Evolutionary conservation across 2,888 invertebrate genomes (phyloP), one percentile per base, ranked within the genome.

Genomic region (Pseudanteris insignis): DNA sequence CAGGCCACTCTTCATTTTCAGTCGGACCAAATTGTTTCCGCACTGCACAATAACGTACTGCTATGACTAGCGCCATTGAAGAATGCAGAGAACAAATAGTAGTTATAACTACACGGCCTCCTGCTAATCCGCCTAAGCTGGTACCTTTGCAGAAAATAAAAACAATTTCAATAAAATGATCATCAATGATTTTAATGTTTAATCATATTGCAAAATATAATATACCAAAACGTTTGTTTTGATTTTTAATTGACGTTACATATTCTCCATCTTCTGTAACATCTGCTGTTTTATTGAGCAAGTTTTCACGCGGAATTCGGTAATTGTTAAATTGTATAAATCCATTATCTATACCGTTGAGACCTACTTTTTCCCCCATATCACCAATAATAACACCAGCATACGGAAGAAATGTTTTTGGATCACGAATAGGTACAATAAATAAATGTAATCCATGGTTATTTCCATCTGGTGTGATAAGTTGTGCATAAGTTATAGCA

Each of bases 321-420:
- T 92, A 93, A 54, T 93, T 87, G 73, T 91, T 83, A 73, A 92
- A 92, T 82, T 89, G 86, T 0, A 90, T 81, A 73, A 90, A 90
- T 8, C 97, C 97, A 82, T 97, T 97, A 77, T 97, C 97, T 28
- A 96, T 81, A 1, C 94, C 96, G 79, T 96, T 94, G 5, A 94
- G 84, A 0, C 92, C 96, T 29, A 92, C 84, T 81, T 97, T 97
- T 77, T 91, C 91, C 0, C 97, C 97, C 82, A 97, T 86, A 77
- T 97, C 96, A 0, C 96, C 96, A 0, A 96, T 90, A 0, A 85
- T 86, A 0, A 97, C 86, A 0, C 95, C 94, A 0, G 92, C 88
- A 72, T 83, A 86, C 0, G 92, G 86, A 43, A 85, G 73, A 71
- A 91, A 77, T 0, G 91, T 92, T 51, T 84, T 81, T 0, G 88